A percentile compares a stretch with the other conserved stretches of the same genome.
phyloP scores from a whole-genome alignment of 2,113 vertebrate species.

The Gymnogyps californianus region DNA sequence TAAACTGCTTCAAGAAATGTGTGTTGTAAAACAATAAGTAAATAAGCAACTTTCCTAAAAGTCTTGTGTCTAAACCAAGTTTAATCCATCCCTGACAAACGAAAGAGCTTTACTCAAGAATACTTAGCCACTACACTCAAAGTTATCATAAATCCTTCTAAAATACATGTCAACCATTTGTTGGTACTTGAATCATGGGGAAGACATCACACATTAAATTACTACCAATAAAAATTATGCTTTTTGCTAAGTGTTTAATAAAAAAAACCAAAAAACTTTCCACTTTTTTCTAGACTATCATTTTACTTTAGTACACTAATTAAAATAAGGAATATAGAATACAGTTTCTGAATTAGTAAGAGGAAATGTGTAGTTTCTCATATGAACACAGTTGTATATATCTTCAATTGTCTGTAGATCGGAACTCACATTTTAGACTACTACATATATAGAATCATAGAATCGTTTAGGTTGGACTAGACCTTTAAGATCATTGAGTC shows the following conservation, averaged over 20 bases:
- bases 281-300: neutral
- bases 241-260: constrained; percentile 54
- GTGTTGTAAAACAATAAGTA: neutral
- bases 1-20: neutral
- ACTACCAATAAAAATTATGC: constrained; percentile 42
- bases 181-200: constrained; percentile 15
- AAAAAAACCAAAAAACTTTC: neutral
- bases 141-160: constrained; percentile 45
- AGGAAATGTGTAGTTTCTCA: neutral
- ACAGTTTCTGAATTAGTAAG: neutral
- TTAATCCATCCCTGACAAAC: neutral
- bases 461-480: neutral
- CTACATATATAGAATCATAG: neutral
- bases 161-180: constrained; percentile 24
- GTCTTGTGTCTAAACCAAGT: neutral
- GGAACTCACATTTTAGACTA: neutral
- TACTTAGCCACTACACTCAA: neutral
- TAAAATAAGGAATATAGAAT: constrained; percentile 13
- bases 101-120: constrained; percentile 2
- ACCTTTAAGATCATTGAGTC: neutral
- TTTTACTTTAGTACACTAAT: constrained; percentile 39
- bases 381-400: neutral
- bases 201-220: constrained; percentile 41
- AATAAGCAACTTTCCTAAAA: neutral
- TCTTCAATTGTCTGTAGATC: neutral